These are phyloP conservation scores for Timema cristinae DNA, from an alignment of 2,888 invertebrate genomes.

Conservation along the genomic window DNA sequence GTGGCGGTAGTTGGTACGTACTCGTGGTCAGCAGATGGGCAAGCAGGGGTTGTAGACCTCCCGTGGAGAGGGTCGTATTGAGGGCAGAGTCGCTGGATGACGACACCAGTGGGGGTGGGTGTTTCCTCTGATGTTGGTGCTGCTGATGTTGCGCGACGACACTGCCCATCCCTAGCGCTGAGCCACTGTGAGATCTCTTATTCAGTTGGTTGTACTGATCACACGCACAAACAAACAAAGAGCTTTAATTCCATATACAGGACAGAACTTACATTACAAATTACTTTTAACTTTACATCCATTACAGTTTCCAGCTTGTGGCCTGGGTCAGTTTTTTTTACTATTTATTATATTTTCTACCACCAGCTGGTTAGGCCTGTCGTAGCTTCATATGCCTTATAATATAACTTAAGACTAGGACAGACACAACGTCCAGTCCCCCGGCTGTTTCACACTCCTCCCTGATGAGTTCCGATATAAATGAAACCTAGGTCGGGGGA, in stretches of 20 bases:
- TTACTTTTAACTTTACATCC: too few species aligned
- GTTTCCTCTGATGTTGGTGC: slow-evolving; percentile 41
- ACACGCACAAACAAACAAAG: neutral
- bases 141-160: slow-evolving; percentile 37
- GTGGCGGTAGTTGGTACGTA: slow-evolving; percentile 43
- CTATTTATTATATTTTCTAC: too few species aligned
- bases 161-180: slow-evolving; percentile 8
- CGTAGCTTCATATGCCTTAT: too few species aligned
- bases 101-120: slow-evolving; percentile 62
- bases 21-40: slow-evolving; percentile 77
- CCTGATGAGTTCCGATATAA: too few species aligned
- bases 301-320: too few species aligned
- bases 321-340: too few species aligned
- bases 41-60: slow-evolving; percentile 74
- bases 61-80: slow-evolving; percentile 55
- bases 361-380: too few species aligned
- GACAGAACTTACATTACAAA: too few species aligned
- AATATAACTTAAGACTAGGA: too few species aligned
- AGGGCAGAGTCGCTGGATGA: slow-evolving; percentile 74
- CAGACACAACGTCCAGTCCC: too few species aligned
- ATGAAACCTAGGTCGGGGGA: too few species aligned
- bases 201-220: slow-evolving; percentile 39
- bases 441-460: too few species aligned
- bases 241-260: neutral
- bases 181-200: slow-evolving; percentile 40